Base-by-base conservation (phyloP, 2,113 vertebrate genomes). In the Pachyramphus minor region DNA sequence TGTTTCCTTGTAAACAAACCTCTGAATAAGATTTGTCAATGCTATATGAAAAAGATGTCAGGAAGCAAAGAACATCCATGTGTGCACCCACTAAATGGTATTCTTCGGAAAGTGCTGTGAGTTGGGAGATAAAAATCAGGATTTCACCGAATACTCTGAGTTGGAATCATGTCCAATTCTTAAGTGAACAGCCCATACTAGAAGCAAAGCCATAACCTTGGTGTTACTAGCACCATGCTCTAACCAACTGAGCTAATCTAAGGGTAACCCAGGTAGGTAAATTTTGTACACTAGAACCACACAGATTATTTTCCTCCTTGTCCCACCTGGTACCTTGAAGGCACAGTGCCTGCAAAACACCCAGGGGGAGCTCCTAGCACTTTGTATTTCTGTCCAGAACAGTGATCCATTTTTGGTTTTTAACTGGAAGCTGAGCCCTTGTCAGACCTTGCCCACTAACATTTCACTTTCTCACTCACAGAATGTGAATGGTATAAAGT, bases 401-500 rank as follows among this genome's bases (percentile, higher is more conserved):
- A 0, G 17, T 55, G 39, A 41, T 49, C 35, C 2, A 4, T 53
- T 81, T 59, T 35, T 6, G 14, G 5, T 5, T 67, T 69, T 30
- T 31, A 31, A 24, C 12, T 9, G 72, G 58, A 62, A 81, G 66
- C 49, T 18, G 11, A 35, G 47, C 15, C 17, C 0, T 1, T 19
- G 4, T 21, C 47, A 67, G 76, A 17, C 31, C 35, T 14, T 63
- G 68, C 77, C 11, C 64, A 31, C 63, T 92, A 52, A 69, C 12
- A 0, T 30, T 91, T 55, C 55, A 2, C 84, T 95, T 21, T 98
- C 77, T 97, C 68, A 1, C 91, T 89, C 50, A 25, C 98, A 99
- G 99, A 99, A 99, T 97, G 99, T 99, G 97, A 99, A 99, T 25
- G 99, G 99, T 91, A 99, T 99, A 77, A 99, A 99, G 97, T 99